Base-by-base conservation (phyloP, 2,888 invertebrate species). In the Erannis defoliaria region DNA sequence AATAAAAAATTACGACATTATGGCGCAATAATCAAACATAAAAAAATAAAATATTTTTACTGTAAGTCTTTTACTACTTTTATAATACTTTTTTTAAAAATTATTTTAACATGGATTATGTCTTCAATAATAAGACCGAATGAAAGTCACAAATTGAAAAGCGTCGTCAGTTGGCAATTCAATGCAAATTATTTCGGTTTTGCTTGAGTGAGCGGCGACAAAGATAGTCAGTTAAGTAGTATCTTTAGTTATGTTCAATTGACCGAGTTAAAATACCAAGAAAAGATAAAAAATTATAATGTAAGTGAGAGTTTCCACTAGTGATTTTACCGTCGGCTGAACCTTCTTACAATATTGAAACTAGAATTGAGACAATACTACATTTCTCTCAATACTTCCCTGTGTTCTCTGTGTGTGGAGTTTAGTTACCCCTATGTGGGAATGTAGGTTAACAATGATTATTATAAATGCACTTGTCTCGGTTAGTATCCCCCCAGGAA, bases 151-250 rank as follows among this genome's bases (percentile, higher is more conserved):
- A 49, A 51, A 38, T 38, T 51, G 62, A 21, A 53, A 62, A 12
- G 12, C 38, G 14, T 29, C 23, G 40, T 14, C 37, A 31, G 35
- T 26, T 19, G 38, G 45, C 57, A 58, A 67, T 43, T 55, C 58
- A 59, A 70, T 70, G 67, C 64, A 67, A 66, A 70, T 67, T 67
- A 43, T 46, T 38, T 46, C 33, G 45, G 57, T 61, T 61, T 48
- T 60, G 71, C 66, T 67, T 70, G 59, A 71, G 60, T 68, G 66
- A 37, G 40, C 63, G 19, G 55, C 53, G 55, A 70, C 71, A 73
- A 73, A 68, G 66, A 57, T 56, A 54, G 42, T 29, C 49, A 49
- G 45, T 62, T n/a, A n/a, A n/a, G n/a, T 58, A 12, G 58, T 45
- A 46, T 57, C 50, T 63, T 59, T 59, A 55, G 43, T 42, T 48